A percentile compares a stretch with the other conserved stretches of the same genome.
phyloP scores from a whole-genome alignment of 2,113 vertebrate species.

The Xerus inauris region DNA sequence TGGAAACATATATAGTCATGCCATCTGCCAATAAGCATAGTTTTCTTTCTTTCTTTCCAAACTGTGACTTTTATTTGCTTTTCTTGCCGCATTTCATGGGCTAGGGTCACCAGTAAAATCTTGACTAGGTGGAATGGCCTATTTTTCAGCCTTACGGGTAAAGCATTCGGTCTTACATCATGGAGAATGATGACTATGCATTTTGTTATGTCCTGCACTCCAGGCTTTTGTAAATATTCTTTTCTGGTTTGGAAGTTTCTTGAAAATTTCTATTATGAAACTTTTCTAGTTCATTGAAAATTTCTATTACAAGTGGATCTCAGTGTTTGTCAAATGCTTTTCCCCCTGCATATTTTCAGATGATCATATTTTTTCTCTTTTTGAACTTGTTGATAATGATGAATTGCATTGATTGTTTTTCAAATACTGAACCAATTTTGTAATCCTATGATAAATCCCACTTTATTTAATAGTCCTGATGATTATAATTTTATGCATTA shows the following conservation, averaged over 20 bases:
- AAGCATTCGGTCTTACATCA: not conserved
- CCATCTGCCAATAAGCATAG: not conserved
- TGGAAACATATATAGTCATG: not conserved
- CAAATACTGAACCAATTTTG: not conserved
- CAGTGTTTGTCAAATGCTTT: not conserved
- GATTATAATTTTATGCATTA: conserved; percentile 8
- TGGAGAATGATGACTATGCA: not conserved
- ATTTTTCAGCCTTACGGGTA: not conserved
- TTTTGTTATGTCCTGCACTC: not conserved
- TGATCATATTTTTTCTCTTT: not conserved
- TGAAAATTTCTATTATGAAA: not conserved
- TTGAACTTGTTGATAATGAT: not conserved
- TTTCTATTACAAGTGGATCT: not conserved
- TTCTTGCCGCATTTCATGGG: not conserved
- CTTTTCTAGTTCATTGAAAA: not conserved
- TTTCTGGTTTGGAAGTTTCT: not conserved
- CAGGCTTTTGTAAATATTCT: not conserved
- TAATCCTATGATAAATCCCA: not conserved
- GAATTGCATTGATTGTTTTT: not conserved
- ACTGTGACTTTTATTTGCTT: not conserved
- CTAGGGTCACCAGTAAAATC: not conserved
- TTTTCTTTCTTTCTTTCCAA: conserved; percentile 20
- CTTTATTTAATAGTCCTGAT: not conserved
- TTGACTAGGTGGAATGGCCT: not conserved
- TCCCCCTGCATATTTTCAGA: not conserved